A percentile compares a stretch with the other conserved stretches of the same genome.
These are phyloP conservation scores for Rhyacophila evoluta DNA, from an alignment of 2,888 invertebrate genomes.

Conservation along the genomic window DNA sequence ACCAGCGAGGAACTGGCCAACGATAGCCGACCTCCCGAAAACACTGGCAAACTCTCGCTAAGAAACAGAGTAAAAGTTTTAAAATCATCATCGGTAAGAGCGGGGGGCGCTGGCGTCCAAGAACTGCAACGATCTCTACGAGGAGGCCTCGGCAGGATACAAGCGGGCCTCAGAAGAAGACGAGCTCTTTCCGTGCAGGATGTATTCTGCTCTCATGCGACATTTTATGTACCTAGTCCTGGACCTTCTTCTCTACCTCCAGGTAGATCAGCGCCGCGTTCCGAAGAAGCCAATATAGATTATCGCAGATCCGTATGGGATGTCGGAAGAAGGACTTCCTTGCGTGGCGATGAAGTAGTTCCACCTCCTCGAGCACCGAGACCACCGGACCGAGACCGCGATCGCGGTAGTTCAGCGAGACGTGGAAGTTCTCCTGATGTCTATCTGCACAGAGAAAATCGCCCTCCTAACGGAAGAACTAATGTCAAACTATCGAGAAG, in stretches of 20 bases:
- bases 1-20: conserved; percentile 57
- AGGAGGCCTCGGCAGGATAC: conserved; percentile 77
- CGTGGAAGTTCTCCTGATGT: conserved; percentile 53
- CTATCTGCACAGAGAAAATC: conserved; percentile 50
- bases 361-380: conserved; percentile 48
- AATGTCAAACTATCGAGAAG: conserved; percentile 48
- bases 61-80: conserved; percentile 69
- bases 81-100: conserved; percentile 67
- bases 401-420: conserved; percentile 47
- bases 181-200: conserved; percentile 79
- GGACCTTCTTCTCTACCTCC: conserved; percentile 57
- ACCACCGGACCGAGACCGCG: conserved; percentile 46
- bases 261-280: conserved; percentile 54
- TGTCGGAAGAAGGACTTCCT: conserved; percentile 45
- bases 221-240: conserved; percentile 80
- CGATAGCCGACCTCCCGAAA: conserved; percentile 67
- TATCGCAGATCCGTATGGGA: conserved; percentile 54
- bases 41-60: conserved; percentile 66
- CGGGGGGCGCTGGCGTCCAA: conserved; percentile 69
- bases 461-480: conserved; percentile 40
- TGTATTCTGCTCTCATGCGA: conserved; percentile 73
- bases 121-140: conserved; percentile 72
- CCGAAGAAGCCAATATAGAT: conserved; percentile 53
- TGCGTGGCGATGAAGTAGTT: conserved; percentile 38
- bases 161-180: conserved; percentile 75